phyloP scores from a whole-genome alignment of 2,888 invertebrate genomes.

The Ferrisia virgata region DNA sequence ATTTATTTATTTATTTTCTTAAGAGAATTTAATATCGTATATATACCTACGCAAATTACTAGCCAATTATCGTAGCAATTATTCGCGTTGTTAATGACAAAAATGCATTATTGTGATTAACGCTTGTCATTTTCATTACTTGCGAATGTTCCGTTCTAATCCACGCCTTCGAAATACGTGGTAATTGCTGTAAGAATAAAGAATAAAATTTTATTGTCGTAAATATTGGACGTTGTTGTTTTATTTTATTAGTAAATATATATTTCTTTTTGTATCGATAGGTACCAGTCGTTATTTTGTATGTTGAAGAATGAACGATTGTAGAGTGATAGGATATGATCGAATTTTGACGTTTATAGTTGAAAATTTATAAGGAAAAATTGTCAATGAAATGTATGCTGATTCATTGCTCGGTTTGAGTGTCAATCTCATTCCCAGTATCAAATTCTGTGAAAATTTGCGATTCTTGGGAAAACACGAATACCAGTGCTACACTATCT shows the following conservation, averaged over 20 bases:
- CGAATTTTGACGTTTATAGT: too few relatives aligned
- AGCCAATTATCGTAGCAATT: conserved; percentile 10
- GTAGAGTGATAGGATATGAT: too few relatives aligned
- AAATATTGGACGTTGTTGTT: neutral
- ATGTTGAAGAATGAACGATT: neutral
- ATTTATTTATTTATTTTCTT: neutral
- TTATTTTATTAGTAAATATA: too few relatives aligned
- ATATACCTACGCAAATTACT: neutral
- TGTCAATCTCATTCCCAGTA: too few relatives aligned
- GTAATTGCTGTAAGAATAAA: neutral
- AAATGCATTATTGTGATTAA: neutral
- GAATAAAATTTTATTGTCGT: neutral
- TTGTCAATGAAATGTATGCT: too few relatives aligned
- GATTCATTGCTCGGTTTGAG: too few relatives aligned
- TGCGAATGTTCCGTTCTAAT: neutral
- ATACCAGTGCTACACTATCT: too few relatives aligned
- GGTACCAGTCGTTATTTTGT: too few relatives aligned
- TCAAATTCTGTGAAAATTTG: too few relatives aligned
- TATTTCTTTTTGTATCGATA: too few relatives aligned
- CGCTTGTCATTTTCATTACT: neutral
- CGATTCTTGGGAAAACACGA: too few relatives aligned
- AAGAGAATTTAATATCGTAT: neutral
- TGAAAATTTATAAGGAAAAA: too few relatives aligned
- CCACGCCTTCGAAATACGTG: neutral
- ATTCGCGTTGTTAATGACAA: neutral